Percentiles rank a stretch among this genome's conserved stretches.
phyloP scores from a whole-genome alignment of 2,113 vertebrate species.

The Heloderma charlesbogerti region DNA sequence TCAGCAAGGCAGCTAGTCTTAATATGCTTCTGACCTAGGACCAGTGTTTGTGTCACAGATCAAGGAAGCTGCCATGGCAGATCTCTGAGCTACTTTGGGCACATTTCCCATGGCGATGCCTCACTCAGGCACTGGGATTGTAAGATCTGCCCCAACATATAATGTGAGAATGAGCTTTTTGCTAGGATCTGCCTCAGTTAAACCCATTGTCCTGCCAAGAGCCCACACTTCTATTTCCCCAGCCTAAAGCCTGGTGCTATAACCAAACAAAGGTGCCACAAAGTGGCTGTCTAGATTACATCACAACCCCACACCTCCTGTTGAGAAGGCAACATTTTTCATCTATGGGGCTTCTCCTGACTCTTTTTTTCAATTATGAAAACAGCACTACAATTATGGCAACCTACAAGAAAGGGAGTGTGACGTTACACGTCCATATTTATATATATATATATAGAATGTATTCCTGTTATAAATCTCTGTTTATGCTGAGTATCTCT shows the following conservation, averaged over 20 bases:
- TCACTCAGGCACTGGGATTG: neutral
- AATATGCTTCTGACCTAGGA: neutral
- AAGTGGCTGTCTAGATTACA: slow-evolving; percentile 77
- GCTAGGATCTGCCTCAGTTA: neutral
- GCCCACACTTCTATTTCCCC: neutral
- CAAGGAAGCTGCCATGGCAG: neutral
- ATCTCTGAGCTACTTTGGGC: neutral
- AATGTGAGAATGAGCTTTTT: neutral
- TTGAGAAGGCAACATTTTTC: slow-evolving; percentile 76
- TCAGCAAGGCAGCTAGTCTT: no score
- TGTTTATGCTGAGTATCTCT: no score
- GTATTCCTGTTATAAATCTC: no score
- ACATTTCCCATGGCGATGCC: neutral
- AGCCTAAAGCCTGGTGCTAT: neutral
- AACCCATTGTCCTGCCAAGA: no score
- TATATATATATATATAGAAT: no score
- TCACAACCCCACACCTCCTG: slow-evolving; percentile 81
- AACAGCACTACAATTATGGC: slow-evolving; percentile 82
- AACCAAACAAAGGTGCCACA: neutral
- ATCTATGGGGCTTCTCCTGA: slow-evolving; percentile 67
- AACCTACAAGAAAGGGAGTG: slow-evolving; percentile 73
- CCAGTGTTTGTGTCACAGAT: neutral
- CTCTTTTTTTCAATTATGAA: slow-evolving; percentile 83
- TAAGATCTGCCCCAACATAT: neutral
- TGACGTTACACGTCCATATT: no score